Conservation (phyloP, 1,140 invertebrate genomes). For the Bombus superbus region DNA sequence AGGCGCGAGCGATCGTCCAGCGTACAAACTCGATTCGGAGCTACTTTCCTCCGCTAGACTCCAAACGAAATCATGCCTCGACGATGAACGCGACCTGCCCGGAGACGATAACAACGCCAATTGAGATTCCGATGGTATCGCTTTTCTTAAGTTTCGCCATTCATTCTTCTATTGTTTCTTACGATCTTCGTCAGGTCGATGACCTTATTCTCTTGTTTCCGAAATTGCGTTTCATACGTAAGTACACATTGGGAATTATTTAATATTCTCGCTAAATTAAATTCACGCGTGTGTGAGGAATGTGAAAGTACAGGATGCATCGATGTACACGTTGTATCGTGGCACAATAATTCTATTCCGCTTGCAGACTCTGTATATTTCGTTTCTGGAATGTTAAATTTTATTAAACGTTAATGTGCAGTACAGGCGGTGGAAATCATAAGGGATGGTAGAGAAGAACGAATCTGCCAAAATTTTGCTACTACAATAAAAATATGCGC, state of each 20-base stretch:
- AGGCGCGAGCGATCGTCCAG: background rate
- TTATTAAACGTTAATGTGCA: background rate
- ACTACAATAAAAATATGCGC: background rate
- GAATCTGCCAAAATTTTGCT: background rate
- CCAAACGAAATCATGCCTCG: constrained; percentile 6
- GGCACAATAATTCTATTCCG: no score
- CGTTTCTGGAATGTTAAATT: background rate
- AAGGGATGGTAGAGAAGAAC: background rate
- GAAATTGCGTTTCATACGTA: no score
- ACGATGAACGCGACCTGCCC: background rate
- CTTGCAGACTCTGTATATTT: no score
- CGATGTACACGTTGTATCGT: no score
- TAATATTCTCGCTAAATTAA: no score
- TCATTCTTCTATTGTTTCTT: background rate
- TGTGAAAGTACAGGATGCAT: no score
- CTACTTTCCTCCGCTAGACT: background rate
- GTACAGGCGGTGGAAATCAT: background rate
- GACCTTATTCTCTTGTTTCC: no score
- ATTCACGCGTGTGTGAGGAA: no score
- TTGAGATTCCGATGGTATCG: background rate
- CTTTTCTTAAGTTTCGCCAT: background rate
- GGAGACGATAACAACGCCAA: constrained; percentile 15
- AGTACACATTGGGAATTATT: no score
- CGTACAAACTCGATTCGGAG: background rate
- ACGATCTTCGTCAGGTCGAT: no score